Percentiles rank a stretch among this genome's conserved stretches.
Evolutionary conservation across 2,797 vertebrate genomes (phyloP).

Genomic region (Potorous gilbertii): DNA sequence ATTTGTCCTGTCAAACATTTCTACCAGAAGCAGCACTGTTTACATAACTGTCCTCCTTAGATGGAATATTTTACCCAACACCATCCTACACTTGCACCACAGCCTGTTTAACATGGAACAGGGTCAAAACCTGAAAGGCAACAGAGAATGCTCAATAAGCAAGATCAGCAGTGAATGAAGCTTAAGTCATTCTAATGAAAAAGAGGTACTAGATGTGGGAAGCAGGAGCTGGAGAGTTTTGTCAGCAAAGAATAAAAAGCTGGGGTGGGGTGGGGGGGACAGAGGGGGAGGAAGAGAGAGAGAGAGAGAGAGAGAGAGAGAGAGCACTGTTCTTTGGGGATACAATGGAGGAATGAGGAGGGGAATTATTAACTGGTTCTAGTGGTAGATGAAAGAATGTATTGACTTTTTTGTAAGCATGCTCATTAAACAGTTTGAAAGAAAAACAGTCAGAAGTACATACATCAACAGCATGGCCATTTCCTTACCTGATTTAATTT

Average conservation of each 20-base stretch:
- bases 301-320: background rate
- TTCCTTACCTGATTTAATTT: background rate
- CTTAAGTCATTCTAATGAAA: constrained; percentile 67
- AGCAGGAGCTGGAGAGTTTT: constrained; percentile 58
- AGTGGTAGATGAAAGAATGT: background rate
- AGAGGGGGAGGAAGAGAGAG: background rate
- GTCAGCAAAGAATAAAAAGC: constrained; percentile 71
- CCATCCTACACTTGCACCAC: constrained; percentile 75
- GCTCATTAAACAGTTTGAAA: background rate
- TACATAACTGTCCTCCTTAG: constrained; percentile 73
- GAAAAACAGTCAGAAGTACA: constrained; percentile 6
- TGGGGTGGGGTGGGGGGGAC: background rate
- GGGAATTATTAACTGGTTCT: background rate
- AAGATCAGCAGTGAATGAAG: constrained; percentile 58
- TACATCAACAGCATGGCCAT: background rate
- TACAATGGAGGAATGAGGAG: background rate
- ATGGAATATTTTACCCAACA: constrained; percentile 77
- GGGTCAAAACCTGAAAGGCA: constrained; percentile 83
- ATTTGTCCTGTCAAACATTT: constrained; percentile 63
- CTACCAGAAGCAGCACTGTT: constrained; percentile 77
- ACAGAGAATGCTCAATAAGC: constrained; percentile 74
- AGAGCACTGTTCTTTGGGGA: accelerated
- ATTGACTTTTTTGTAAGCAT: constrained; percentile 1
- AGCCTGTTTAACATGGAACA: constrained; percentile 76
- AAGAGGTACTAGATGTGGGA: constrained; percentile 59